Evolutionary conservation across 2,797 vertebrate genomes (phyloP), one percentile per base, ranked within the genome.

Genomic region (Orestias chungarensis): DNA sequence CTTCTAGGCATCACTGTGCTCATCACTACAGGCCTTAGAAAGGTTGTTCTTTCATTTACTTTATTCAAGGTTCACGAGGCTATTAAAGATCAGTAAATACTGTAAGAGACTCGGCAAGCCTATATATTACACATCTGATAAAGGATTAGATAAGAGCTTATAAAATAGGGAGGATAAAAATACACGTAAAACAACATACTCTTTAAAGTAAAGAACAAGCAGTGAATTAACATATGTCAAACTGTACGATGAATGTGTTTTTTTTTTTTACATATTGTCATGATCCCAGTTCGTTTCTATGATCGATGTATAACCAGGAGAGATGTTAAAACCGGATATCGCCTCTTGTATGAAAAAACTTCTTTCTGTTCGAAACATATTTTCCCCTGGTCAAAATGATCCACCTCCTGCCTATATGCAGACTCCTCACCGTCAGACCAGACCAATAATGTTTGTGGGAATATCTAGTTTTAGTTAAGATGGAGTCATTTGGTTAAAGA

Each of bases 1-100:
- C 70, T 75, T 64, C 38, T 40, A 66, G 27, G 42, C 47, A 61
- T 46, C 27, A 35, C 38, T 8, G n/a, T 1, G 6, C 12, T 78
- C 76, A 71, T 38, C 1, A 9, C n/a, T 47, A 31, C 71, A 52
- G 38, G 25, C 25, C 29, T 50, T 44, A 61, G 20, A 72, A 42
- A 20, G 2, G 25, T 3, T 20, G 8, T 0, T 23, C 23, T 57
- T 40, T 64, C 15, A 3, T 27, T 62, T 42, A 64, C 35, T 15
- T 64, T 3, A 64, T 42, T 64, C 38, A 40, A 9, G 59, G 38
- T 11, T 35, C 11, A 31, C 33, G 55, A 59, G 33, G 29, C 46
- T 4, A 23, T 6, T 47, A 47, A 52, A 52, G 49, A 27, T 27
- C n/a, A 62, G 35, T 42, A n/a, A 40, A n/a, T n/a, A 12, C 23